phyloP scores from a whole-genome alignment of 2,113 vertebrate species.

The Eptesicus fuscus region DNA sequence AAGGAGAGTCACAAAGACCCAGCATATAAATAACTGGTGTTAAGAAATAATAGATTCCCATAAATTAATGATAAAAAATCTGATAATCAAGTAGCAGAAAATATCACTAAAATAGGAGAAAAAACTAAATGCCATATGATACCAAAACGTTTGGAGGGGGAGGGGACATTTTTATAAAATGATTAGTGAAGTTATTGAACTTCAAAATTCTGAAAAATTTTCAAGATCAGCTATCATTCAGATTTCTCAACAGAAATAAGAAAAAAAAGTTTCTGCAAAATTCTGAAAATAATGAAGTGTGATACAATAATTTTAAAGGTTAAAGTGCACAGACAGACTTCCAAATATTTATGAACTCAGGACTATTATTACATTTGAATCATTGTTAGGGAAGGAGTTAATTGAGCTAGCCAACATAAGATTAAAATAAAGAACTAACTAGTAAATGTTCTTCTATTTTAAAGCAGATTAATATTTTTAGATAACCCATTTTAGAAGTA shows the following conservation, averaged over 20 bases:
- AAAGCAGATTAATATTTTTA: not conserved
- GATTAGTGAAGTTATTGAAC: not conserved
- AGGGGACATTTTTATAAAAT: not conserved
- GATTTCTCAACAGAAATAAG: not conserved
- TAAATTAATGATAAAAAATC: not conserved
- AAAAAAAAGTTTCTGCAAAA: not conserved
- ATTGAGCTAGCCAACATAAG: not conserved
- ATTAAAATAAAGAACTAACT: not conserved
- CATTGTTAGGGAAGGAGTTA: not conserved
- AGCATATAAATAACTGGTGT: not conserved
- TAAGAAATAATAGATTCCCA: not conserved
- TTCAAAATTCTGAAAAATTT: not conserved
- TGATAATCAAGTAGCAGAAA: not conserved
- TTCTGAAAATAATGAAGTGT: not conserved
- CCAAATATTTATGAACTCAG: not conserved
- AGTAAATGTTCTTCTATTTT: not conserved
- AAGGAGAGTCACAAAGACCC: not conserved
- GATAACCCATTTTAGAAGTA: not conserved
- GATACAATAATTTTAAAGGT: not conserved
- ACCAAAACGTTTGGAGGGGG: not conserved
- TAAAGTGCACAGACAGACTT: not conserved
- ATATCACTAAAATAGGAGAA: not conserved
- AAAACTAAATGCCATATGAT: not conserved
- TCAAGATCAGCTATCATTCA: not conserved
- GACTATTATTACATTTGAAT: not conserved